These are phyloP conservation scores for Acleris emargana DNA, from an alignment of 2,888 invertebrate species.

Conservation along the genomic window DNA sequence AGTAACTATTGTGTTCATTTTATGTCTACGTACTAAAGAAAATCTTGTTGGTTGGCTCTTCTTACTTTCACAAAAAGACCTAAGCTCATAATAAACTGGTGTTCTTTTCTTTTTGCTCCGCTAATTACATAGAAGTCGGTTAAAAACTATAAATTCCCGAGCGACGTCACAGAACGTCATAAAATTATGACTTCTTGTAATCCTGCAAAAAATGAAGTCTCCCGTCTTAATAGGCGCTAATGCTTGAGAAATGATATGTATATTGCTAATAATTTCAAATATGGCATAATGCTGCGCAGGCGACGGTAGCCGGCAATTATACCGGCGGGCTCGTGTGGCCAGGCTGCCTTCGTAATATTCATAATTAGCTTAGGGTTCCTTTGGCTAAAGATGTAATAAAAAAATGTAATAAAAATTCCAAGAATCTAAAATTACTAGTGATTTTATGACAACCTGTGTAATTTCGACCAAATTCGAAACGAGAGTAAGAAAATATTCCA, in stretches of 20 bases:
- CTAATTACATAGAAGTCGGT: neutral
- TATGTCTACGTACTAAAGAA: too few relatives aligned
- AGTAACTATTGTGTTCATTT: too few relatives aligned
- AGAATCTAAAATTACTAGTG: too few relatives aligned
- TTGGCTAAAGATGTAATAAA: neutral
- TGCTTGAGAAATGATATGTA: constrained; percentile 54
- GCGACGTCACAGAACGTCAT: neutral
- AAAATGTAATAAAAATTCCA: too few relatives aligned
- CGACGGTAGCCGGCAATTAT: constrained; percentile 49
- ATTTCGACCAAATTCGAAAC: too few relatives aligned
- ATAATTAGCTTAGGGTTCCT: constrained; percentile 39
- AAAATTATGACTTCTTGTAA: constrained; percentile 11
- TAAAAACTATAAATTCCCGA: constrained; percentile 19
- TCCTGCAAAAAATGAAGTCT: constrained; percentile 6
- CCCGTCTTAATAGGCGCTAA: constrained; percentile 45
- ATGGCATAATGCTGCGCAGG: constrained; percentile 48
- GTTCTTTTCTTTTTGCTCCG: neutral
- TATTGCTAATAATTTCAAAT: constrained; percentile 60
- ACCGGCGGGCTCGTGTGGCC: constrained; percentile 40
- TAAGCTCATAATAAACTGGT: too few relatives aligned
- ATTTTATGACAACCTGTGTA: too few relatives aligned
- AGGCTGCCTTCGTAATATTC: constrained; percentile 39
- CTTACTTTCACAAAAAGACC: too few relatives aligned
- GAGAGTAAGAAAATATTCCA: too few relatives aligned
- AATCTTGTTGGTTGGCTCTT: too few relatives aligned